phyloP scores from a whole-genome alignment of 2,888 invertebrate genomes.

The Tipula confusa region DNA sequence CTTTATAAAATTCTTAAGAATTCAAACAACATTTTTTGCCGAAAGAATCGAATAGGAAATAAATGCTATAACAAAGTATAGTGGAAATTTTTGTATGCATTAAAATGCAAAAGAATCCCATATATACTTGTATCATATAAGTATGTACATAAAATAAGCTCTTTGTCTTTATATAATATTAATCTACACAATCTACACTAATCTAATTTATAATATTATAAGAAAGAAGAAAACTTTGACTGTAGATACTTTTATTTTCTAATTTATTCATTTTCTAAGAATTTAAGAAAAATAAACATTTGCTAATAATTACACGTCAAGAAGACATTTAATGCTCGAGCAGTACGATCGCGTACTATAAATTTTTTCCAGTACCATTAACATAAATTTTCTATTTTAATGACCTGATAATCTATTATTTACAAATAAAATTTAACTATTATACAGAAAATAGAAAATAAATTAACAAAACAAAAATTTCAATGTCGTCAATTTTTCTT shows the following conservation, averaged over 20 bases:
- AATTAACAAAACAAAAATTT: background rate
- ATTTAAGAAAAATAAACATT: background rate
- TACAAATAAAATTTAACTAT: background rate
- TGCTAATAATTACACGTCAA: conserved; percentile 3
- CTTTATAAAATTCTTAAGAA: too few species aligned
- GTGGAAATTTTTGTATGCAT: background rate
- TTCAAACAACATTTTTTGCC: background rate
- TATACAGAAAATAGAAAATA: background rate
- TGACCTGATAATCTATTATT: conserved; percentile 9
- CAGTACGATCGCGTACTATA: background rate
- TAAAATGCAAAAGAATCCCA: background rate
- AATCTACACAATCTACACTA: background rate
- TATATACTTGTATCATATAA: background rate
- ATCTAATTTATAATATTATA: background rate
- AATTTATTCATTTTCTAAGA: conserved; percentile 4
- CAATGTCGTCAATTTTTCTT: background rate
- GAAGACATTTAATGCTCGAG: background rate
- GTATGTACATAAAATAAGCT: background rate
- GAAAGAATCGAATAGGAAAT: background rate
- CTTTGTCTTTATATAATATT: background rate
- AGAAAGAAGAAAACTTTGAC: background rate
- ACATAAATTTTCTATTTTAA: conserved; percentile 15
- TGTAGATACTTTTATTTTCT: background rate
- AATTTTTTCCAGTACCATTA: background rate
- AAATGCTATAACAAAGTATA: background rate